A percentile compares a stretch with the other conserved stretches of the same genome.
These are phyloP conservation scores for Bolinopsis microptera DNA, from an alignment of 37 sponge, comb jelly and placozoan genomes.

Conservation along the genomic window DNA sequence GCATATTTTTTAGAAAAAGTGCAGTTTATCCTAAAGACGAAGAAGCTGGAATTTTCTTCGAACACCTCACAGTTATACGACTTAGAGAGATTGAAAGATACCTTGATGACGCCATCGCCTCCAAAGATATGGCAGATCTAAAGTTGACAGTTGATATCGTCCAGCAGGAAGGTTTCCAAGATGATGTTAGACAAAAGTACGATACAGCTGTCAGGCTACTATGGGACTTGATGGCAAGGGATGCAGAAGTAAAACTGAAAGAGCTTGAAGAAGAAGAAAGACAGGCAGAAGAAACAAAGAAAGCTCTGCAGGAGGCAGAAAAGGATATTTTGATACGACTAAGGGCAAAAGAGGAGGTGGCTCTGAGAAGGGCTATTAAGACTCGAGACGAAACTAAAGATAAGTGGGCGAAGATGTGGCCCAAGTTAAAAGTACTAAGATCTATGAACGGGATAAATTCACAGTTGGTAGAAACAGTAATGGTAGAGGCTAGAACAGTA, in stretches of 20 bases:
- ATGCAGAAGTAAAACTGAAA: neutral
- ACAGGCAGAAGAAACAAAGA: neutral
- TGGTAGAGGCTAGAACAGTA: constrained; percentile 26
- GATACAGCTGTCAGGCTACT: neutral
- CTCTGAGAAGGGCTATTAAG: neutral
- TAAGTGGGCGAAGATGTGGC: constrained; percentile 13
- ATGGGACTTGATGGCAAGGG: constrained; percentile 1
- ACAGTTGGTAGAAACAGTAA: neutral
- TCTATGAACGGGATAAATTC: constrained; percentile 31
- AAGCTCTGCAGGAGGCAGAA: constrained; percentile 2
- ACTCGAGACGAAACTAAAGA: neutral
- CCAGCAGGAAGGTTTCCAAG: constrained; percentile 9
- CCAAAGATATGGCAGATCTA: too few relatives aligned
- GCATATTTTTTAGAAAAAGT: neutral
- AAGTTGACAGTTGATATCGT: constrained; percentile 8
- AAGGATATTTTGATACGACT: neutral
- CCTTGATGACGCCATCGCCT: too few relatives aligned
- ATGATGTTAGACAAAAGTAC: neutral
- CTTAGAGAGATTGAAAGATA: neutral
- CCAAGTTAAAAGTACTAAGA: constrained; percentile 18
- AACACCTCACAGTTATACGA: neutral
- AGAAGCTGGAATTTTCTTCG: neutral
- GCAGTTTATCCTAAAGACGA: neutral
- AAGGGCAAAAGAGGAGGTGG: neutral
- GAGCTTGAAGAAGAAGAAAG: constrained; percentile 19